Evolutionary conservation across 2,888 invertebrate species (phyloP), one percentile per base, ranked within the genome.

Genomic region (Cataglyphis albicans): DNA sequence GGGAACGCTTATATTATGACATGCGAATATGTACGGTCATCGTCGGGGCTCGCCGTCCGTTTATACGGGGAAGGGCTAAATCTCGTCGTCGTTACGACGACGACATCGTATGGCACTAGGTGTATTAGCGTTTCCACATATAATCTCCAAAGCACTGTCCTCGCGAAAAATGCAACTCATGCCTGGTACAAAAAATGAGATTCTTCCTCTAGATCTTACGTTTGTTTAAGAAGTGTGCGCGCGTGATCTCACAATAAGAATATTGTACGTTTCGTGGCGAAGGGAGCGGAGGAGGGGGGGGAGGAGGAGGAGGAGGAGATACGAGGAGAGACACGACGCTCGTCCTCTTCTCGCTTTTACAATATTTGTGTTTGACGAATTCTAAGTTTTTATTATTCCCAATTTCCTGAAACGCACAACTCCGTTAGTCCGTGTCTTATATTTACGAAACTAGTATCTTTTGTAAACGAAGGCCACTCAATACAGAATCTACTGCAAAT

Each of bases 51-150:
- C 81, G 65, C 61, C 48, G 38, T 48, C 32, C 59, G 67, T 67
- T 81, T n/a, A 44, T 63, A 32, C 44, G 38, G 57, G 72, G 55
- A 38, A 15, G 15, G 15, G 12, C 25, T 12, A 29, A 29, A 55
- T 38, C 55, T 38, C 76, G 67, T 67, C 76, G 67, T 67, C 48
- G 15, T 73, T 74, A 32, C 29, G n/a, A n/a, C 48, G 48, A 52
- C 82, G 65, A 83, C 87, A 89, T 91, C 86, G 88, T 92, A 92
- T 92, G 92, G 92, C 92, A 93, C 92, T 90, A 92, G 91, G 88
- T 52, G 52, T 91, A 92, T 93, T 90, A 92, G 88, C 90, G 82
- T 78, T 68, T 61, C 25, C 41, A 3, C n/a, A 44, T 70, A 29
- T 41, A 55, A 7, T 59, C 57, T 88, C 89, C 88, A 88, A 90